A percentile compares a stretch with the other conserved stretches of the same genome.
Evolutionary conservation across 2,888 invertebrate species (phyloP).

Genomic region (Volucella inflata): DNA sequence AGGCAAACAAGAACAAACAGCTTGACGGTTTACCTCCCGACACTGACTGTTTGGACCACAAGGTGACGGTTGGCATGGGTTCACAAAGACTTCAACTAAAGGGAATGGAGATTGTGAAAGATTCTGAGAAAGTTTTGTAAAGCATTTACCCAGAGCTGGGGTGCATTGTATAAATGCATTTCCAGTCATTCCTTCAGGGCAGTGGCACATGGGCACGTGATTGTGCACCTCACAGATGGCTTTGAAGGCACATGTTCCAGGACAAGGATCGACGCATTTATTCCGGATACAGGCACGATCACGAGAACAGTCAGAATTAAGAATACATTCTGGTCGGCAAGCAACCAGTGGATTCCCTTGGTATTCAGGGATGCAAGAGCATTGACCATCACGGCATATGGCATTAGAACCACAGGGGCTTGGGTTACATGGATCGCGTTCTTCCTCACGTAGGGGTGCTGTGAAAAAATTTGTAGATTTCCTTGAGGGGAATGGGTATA

Average conservation of each 20-base stretch:
- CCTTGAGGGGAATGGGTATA: no score
- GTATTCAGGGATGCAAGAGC: conserved; percentile 88
- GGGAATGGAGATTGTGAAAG: conserved; percentile 85
- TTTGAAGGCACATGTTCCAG: conserved; percentile 88
- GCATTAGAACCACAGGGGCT: conserved; percentile 93
- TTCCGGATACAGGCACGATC: conserved; percentile 88
- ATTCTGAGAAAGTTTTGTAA: conserved; percentile 78
- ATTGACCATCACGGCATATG: conserved; percentile 87
- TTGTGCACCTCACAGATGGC: conserved; percentile 89
- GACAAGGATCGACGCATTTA: conserved; percentile 89
- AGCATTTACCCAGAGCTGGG: conserved; percentile 82
- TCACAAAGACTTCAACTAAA: conserved; percentile 84
- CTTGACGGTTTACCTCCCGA: conserved; percentile 88
- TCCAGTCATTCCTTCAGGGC: conserved; percentile 88
- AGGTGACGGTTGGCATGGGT: conserved; percentile 89
- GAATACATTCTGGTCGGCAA: conserved; percentile 89
- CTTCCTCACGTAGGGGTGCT: conserved; percentile 80
- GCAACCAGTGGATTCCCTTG: conserved; percentile 89
- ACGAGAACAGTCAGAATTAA: conserved; percentile 88
- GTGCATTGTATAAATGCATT: conserved; percentile 88
- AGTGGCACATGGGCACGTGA: conserved; percentile 89
- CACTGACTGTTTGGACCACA: conserved; percentile 92
- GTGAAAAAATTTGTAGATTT: conserved; percentile 24
- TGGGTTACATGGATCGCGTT: conserved; percentile 86
- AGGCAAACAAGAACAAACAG: conserved; percentile 90